A percentile compares a stretch with the other conserved stretches of the same genome.
phyloP scores from a whole-genome alignment of 1,140 invertebrate genomes.

The Bombus terrestris region DNA sequence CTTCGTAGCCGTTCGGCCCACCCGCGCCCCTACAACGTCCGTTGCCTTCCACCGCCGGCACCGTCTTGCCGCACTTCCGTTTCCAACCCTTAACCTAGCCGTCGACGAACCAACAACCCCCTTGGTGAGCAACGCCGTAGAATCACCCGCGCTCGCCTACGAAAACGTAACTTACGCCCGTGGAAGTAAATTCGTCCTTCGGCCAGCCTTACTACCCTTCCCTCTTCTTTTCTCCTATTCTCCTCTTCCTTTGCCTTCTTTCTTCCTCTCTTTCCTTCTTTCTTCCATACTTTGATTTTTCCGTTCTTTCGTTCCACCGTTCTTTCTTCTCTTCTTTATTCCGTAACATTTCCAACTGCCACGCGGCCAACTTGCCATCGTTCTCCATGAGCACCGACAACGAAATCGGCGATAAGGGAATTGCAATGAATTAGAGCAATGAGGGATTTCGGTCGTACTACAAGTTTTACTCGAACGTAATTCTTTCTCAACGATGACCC shows the following conservation, averaged over 20 bases:
- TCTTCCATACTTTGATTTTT: background rate
- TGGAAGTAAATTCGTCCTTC: constrained; percentile 49
- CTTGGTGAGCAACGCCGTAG: constrained; percentile 63
- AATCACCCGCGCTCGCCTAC: constrained; percentile 51
- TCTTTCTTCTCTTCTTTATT: background rate
- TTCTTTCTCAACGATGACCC: background rate
- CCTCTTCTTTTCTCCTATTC: background rate
- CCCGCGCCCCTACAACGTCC: constrained; percentile 66
- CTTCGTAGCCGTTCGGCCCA: constrained; percentile 65
- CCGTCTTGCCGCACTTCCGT: constrained; percentile 74
- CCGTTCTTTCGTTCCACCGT: background rate
- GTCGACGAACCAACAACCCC: constrained; percentile 69
- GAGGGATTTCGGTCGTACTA: constrained; percentile 26
- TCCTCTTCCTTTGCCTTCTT: background rate
- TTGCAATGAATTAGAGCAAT: constrained; percentile 49
- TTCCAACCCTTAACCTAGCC: constrained; percentile 73
- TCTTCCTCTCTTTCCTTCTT: background rate
- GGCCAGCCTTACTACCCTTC: background rate
- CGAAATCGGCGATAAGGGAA: constrained; percentile 49
- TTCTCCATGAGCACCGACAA: background rate
- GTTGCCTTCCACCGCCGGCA: constrained; percentile 63
- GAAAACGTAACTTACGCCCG: constrained; percentile 63
- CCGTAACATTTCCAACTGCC: background rate
- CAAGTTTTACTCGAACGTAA: constrained; percentile 3
- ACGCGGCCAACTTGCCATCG: background rate